Evolutionary conservation across 2,888 invertebrate species (phyloP).

Genomic region (Drosophila stalkeri): DNA sequence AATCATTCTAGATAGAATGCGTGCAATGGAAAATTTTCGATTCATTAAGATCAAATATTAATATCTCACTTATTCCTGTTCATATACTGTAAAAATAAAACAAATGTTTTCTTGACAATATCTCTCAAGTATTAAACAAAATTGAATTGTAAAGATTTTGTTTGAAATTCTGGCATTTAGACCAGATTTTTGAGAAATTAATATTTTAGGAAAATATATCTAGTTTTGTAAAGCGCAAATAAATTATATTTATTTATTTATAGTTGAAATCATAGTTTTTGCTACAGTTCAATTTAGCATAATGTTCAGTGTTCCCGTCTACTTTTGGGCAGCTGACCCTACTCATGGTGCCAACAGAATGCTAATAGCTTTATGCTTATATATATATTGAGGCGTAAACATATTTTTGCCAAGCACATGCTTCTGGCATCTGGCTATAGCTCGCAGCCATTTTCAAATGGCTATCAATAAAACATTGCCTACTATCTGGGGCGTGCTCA

Average conservation of each 20-base stretch:
- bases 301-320: background rate
- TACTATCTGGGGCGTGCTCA: constrained; percentile 45
- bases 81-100: no score
- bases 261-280: constrained; percentile 7
- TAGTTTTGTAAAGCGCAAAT: background rate
- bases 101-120: no score
- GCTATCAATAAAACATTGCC: constrained; percentile 74
- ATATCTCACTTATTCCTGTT: no score
- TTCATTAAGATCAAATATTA: no score
- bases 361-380: constrained; percentile 46
- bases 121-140: no score
- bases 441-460: constrained; percentile 39
- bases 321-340: constrained; percentile 11
- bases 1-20: no score
- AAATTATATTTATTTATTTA: background rate
- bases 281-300: background rate
- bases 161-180: no score
- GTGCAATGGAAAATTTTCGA: no score
- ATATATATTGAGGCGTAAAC: constrained; percentile 9
- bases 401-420: constrained; percentile 39
- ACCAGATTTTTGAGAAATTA: no score
- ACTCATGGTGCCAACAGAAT: constrained; percentile 28
- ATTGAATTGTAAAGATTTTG: no score
- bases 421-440: constrained; percentile 31
- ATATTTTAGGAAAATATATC: no score